A percentile compares a stretch with the other conserved stretches of the same genome.
phyloP scores from a whole-genome alignment of 2,113 vertebrate species.

The Channa argus region DNA sequence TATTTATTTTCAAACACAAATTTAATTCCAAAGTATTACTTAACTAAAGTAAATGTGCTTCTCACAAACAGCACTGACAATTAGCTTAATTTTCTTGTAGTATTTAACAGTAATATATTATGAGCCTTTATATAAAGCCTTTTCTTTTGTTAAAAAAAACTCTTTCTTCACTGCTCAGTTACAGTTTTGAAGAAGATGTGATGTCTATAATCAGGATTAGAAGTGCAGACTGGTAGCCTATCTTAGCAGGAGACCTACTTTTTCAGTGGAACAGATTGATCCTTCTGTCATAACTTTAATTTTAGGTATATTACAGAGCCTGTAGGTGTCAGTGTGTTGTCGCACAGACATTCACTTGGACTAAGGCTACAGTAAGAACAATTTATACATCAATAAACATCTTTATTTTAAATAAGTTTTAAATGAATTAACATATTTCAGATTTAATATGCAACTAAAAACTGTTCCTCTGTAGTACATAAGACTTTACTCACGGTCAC shows the following conservation, averaged over 20 bases:
- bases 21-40: neutral
- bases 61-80: neutral
- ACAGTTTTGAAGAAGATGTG: neutral
- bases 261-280: slow-evolving; percentile 36
- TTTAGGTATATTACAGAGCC: neutral
- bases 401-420: neutral
- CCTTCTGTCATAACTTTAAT: slow-evolving; percentile 18
- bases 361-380: slow-evolving; percentile 1
- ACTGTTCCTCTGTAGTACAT: no score
- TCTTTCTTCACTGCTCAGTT: neutral
- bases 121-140: neutral
- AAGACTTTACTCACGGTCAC: neutral
- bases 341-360: neutral
- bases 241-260: slow-evolving; percentile 28
- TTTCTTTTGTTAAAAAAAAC: neutral
- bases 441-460: neutral
- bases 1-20: slow-evolving; percentile 2
- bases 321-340: neutral
- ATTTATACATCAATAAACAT: neutral
- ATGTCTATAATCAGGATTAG: neutral
- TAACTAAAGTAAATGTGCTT: slow-evolving; percentile 2
- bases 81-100: neutral
- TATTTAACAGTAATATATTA: slow-evolving; percentile 2
- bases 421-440: neutral
- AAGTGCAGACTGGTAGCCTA: neutral